Percentiles rank a stretch among this genome's conserved stretches.
phyloP scores from a whole-genome alignment of 1,140 invertebrate species.

The Tetraneura akinire region DNA sequence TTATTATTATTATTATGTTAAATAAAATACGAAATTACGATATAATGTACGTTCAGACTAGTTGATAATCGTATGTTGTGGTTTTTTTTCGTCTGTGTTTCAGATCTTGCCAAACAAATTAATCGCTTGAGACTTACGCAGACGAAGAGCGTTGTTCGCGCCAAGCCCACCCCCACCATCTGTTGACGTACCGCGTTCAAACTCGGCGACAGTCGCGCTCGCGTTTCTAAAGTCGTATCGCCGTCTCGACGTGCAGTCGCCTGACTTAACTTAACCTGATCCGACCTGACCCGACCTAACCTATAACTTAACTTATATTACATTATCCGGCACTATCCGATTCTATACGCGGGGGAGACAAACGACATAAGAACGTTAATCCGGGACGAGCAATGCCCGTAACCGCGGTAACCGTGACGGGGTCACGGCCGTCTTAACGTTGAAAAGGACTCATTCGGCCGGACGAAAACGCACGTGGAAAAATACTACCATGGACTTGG shows the following conservation, averaged over 20 bases:
- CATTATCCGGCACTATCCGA: too few species aligned
- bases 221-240: neutral
- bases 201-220: neutral
- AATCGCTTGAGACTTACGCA: neutral
- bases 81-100: neutral
- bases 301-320: too few species aligned
- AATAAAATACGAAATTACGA: too few species aligned
- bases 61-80: neutral
- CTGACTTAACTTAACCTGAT: too few species aligned
- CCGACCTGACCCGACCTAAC: too few species aligned
- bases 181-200: neutral
- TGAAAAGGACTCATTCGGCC: neutral
- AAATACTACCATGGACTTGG: neutral
- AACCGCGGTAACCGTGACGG: neutral
- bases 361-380: too few species aligned
- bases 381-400: too few species aligned
- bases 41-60: too few species aligned
- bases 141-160: too few species aligned
- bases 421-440: neutral
- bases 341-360: too few species aligned
- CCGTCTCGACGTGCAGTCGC: neutral
- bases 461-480: neutral
- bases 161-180: neutral
- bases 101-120: neutral
- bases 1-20: too few species aligned